phyloP scores from a whole-genome alignment of 1,140 invertebrate genomes.

The Riptortus pedestris region DNA sequence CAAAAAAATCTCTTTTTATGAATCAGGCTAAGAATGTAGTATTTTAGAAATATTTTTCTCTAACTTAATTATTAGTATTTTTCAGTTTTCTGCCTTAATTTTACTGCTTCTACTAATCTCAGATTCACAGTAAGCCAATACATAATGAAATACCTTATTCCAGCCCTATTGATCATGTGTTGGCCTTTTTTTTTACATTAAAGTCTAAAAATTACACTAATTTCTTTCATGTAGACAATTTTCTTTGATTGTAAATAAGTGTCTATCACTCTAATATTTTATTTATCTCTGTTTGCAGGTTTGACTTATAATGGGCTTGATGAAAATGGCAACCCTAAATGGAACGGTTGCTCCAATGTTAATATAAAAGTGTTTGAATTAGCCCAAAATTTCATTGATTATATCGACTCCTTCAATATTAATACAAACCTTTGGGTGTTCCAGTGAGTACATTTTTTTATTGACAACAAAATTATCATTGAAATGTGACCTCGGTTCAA shows the following conservation, averaged over 20 bases:
- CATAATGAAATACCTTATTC: too few species aligned
- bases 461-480: too few species aligned
- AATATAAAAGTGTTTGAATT: conserved; percentile 64
- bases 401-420: conserved; percentile 81
- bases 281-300: conserved; percentile 45
- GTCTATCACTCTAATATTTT: not conserved
- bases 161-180: not conserved
- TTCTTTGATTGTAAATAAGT: not conserved
- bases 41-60: too few species aligned
- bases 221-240: not conserved
- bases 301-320: conserved; percentile 69
- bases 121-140: too few species aligned
- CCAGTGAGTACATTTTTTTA: conserved; percentile 45
- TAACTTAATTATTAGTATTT: too few species aligned
- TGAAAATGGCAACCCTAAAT: conserved; percentile 48
- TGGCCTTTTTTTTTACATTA: not conserved
- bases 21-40: too few species aligned
- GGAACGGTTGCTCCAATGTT: conserved; percentile 82
- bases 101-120: too few species aligned
- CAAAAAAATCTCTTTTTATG: too few species aligned
- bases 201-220: not conserved
- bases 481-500: too few species aligned
- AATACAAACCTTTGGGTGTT: conserved; percentile 89
- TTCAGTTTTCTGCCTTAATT: too few species aligned
- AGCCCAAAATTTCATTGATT: conserved; percentile 67